A percentile compares a stretch with the other conserved stretches of the same genome.
phyloP scores from a whole-genome alignment of 2,888 invertebrate genomes.

The Entomobrya proxima region DNA sequence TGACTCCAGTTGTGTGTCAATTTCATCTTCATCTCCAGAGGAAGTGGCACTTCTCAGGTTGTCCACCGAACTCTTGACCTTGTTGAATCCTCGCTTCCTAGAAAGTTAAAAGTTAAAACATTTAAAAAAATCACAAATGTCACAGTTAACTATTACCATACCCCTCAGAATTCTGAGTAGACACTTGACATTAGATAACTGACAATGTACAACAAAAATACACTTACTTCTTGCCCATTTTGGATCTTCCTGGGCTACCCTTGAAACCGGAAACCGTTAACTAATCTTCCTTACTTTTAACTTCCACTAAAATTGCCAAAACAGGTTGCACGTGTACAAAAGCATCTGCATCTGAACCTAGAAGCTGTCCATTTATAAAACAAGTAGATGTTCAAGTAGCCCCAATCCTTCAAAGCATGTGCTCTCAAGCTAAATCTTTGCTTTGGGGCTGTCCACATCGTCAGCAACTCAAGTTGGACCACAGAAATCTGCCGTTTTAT shows the following conservation, averaged over 20 bases:
- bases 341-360: neutral
- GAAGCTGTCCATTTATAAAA: neutral
- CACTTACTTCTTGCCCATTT: slow-evolving; percentile 55
- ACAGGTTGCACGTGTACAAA: slow-evolving; percentile 4
- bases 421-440: no score
- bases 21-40: slow-evolving; percentile 71
- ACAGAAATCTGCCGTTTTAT: no score
- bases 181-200: no score
- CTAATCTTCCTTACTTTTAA: no score
- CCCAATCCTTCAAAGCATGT: neutral
- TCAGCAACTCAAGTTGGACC: no score
- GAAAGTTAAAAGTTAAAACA: neutral
- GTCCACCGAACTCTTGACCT: slow-evolving; percentile 62
- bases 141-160: no score
- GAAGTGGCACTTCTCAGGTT: slow-evolving; percentile 68
- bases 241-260: no score
- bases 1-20: slow-evolving; percentile 68
- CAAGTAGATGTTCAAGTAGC: neutral
- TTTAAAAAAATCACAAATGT: neutral
- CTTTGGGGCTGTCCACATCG: no score
- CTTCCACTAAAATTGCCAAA: neutral
- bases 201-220: no score
- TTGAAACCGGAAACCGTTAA: neutral
- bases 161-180: no score
- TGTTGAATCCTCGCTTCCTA: slow-evolving; percentile 69